Evolutionary conservation across 2,113 vertebrate genomes (phyloP).

Genomic region (Apus apus): DNA sequence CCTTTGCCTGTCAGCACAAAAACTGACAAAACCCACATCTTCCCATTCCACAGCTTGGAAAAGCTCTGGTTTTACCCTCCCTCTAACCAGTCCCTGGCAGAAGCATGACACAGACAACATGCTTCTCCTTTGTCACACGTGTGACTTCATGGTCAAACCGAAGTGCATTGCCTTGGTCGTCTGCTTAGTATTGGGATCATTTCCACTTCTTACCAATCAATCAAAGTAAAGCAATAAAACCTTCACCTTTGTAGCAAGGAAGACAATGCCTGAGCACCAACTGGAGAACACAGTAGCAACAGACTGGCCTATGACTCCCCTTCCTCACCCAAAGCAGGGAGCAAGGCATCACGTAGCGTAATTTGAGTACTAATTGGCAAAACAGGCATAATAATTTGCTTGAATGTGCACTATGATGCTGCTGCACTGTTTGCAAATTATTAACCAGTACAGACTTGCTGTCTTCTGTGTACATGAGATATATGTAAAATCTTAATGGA

Average conservation of each 20-base stretch:
- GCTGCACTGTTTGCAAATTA: conserved; percentile 10
- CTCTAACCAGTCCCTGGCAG: accelerated
- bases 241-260: not conserved
- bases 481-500: not conserved
- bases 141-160: not conserved
- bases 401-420: not conserved
- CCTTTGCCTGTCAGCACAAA: not conserved
- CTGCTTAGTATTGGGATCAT: not conserved
- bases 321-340: not conserved
- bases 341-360: not conserved
- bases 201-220: not conserved
- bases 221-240: conserved; percentile 53
- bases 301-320: not conserved
- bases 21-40: not conserved
- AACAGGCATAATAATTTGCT: not conserved
- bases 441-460: not conserved
- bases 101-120: not conserved
- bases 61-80: not conserved
- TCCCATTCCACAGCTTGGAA: not conserved
- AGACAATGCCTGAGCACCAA: accelerated
- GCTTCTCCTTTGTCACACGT: not conserved
- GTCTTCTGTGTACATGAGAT: not conserved
- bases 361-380: conserved; percentile 17
- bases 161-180: not conserved
- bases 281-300: not conserved